phyloP scores from a whole-genome alignment of 2,113 vertebrate species.

The Pungitius pungitius region DNA sequence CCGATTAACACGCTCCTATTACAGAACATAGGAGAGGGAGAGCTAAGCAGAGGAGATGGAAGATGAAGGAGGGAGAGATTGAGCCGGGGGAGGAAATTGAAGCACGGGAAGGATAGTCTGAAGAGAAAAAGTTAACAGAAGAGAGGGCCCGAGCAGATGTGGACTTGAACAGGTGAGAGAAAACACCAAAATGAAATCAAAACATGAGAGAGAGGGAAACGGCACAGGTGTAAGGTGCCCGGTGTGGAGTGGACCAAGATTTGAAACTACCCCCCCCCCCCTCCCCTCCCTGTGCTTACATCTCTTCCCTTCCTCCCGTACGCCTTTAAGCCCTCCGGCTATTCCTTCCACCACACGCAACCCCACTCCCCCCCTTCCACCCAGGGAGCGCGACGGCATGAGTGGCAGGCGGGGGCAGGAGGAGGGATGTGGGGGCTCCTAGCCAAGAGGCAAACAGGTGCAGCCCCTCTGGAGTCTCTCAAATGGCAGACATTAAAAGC shows the following conservation, averaged over 20 bases:
- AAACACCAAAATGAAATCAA: conserved; percentile 62
- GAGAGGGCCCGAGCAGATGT: conserved; percentile 35
- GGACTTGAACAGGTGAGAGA: conserved; percentile 44
- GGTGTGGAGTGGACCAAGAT: conserved; percentile 68
- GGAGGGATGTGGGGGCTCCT: conserved; percentile 77
- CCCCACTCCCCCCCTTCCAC: conserved; percentile 63
- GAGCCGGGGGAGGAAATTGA: conserved; percentile 42
- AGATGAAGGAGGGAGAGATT: conserved; percentile 9
- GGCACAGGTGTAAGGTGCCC: conserved; percentile 61
- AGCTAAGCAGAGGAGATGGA: conserved; percentile 2
- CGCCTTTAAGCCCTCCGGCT: conserved; percentile 79
- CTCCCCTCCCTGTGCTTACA: conserved; percentile 55
- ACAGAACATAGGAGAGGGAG: conserved; percentile 23
- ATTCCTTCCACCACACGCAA: conserved; percentile 79
- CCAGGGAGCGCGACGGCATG: conserved; percentile 75
- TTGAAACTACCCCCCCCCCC: conserved; percentile 64
- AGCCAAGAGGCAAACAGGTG: conserved; percentile 87
- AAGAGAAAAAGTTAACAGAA: conserved; percentile 38
- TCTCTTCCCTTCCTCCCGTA: conserved; percentile 72
- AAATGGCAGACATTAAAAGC: conserved; percentile 84
- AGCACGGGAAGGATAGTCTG: conserved; percentile 35
- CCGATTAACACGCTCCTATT: conserved; percentile 70
- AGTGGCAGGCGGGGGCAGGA: conserved; percentile 80
- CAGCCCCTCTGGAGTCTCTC: conserved; percentile 84
- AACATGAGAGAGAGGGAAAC: conserved; percentile 55